A percentile compares a stretch with the other conserved stretches of the same genome.
Evolutionary conservation across 2,888 invertebrate genomes (phyloP).

Genomic region (Drosophila affinis): DNA sequence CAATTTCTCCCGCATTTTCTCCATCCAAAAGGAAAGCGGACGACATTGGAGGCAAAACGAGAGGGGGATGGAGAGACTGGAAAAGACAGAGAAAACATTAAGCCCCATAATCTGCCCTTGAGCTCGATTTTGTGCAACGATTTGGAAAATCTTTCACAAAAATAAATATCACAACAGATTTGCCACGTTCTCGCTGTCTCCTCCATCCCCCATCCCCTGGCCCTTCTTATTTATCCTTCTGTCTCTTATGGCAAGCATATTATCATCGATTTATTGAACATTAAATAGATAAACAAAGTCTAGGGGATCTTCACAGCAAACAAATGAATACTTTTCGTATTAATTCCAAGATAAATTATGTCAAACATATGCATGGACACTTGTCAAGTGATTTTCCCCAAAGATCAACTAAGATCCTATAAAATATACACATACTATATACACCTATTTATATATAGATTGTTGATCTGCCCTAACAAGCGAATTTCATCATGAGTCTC

Average conservation of each 20-base stretch:
- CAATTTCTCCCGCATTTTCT: conserved; percentile 27
- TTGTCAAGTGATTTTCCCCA: conserved; percentile 26
- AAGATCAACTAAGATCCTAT: conserved; percentile 22
- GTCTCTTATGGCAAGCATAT: neutral
- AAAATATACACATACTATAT: conserved; percentile 7
- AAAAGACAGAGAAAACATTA: conserved; percentile 24
- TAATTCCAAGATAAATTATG: conserved; percentile 24
- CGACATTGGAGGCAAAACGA: neutral
- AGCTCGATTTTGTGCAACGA: conserved; percentile 71
- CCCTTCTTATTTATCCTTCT: conserved; percentile 13
- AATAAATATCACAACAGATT: conserved; percentile 58
- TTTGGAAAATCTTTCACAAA: conserved; percentile 76
- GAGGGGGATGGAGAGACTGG: neutral
- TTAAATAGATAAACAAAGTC: conserved; percentile 38
- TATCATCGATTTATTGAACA: conserved; percentile 68
- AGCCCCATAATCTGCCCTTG: conserved; percentile 49
- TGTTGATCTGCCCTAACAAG: conserved; percentile 10
- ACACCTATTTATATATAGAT: conserved; percentile 9
- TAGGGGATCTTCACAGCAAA: neutral
- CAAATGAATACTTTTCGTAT: neutral
- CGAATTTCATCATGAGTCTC: conserved; percentile 1
- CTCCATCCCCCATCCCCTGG: conserved; percentile 7
- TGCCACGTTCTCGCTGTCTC: conserved; percentile 21
- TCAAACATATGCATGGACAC: conserved; percentile 1
- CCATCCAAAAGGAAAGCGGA: neutral